Conservation (phyloP, 2,113 vertebrate species). For the Serinus canaria region DNA sequence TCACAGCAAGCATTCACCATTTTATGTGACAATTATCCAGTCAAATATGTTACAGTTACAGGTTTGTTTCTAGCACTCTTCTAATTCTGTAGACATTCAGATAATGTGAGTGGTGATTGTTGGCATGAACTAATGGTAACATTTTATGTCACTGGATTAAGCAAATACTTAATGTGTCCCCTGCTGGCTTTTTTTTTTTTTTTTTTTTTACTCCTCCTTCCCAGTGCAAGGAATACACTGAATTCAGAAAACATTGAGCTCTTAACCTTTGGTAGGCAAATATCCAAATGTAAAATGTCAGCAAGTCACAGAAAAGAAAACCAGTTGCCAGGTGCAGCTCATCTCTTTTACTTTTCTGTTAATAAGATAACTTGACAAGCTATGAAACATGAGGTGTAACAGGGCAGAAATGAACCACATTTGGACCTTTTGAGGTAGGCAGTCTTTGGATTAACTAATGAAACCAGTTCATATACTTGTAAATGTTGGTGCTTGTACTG, state of each 20-base stretch:
- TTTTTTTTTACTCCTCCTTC: not conserved
- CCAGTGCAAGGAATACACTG: not conserved
- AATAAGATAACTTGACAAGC: not conserved
- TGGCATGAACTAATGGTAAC: not conserved
- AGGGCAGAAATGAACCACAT: not conserved
- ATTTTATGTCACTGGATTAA: not conserved
- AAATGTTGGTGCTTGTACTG: not conserved
- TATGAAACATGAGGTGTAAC: not conserved
- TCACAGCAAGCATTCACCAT: slow-evolving; percentile 75
- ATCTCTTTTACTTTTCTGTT: not conserved
- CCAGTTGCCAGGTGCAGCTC: not conserved
- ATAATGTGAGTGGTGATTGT: not conserved
- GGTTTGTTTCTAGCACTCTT: slow-evolving; percentile 71
- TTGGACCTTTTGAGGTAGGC: not conserved
- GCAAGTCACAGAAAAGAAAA: not conserved
- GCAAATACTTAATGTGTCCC: not conserved
- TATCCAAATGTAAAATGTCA: not conserved
- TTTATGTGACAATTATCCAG: slow-evolving; percentile 88
- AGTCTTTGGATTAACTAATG: not conserved
- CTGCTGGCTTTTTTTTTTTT: not conserved
- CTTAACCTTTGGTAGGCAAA: not conserved
- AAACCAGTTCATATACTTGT: not conserved
- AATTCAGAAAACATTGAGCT: not conserved
- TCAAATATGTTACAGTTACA: slow-evolving; percentile 79
- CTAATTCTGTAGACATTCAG: not conserved